Evolutionary conservation across 1,140 invertebrate genomes (phyloP), one percentile per base, ranked within the genome.

Genomic region (Drepana arcuata): DNA sequence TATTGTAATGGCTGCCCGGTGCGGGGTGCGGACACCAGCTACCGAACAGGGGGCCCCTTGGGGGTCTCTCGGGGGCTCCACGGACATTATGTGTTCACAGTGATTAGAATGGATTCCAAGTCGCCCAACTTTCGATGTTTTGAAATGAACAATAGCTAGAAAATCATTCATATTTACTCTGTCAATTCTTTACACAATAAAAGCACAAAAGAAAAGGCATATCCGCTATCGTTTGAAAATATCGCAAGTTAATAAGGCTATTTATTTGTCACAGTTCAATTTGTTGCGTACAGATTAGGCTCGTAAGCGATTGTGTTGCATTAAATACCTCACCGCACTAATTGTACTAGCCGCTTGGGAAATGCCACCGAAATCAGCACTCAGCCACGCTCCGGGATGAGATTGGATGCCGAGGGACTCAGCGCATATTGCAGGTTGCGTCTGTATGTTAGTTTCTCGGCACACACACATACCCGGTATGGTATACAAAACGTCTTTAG

Each of bases 1-100:
- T 96, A 88, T 89, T 95, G 89, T 95, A 95, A 93, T 82, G 66
- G 38, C 51, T 37, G 42, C 40, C 25, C 26, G 37, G 24, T 26
- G 35, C 46, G 35, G 21, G 46, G 23, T 54, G 44, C 36, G 36
- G 27, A 37, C 15, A n/a, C n/a, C n/a, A n/a, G n/a, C n/a, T n/a
- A n/a, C n/a, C n/a, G n/a, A n/a, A n/a, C n/a, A n/a, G n/a, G n/a
- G n/a, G n/a, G n/a, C n/a, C n/a, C n/a, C n/a, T n/a, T n/a, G n/a
- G n/a, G n/a, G n/a, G n/a, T n/a, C n/a, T n/a, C n/a, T n/a, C n/a
- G n/a, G n/a, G n/a, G n/a, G n/a, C n/a, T n/a, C 48, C 47, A 44
- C 26, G 48, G 69, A 72, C 71, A 66, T 49, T 49, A 61, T 56
- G 75, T 77, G 75, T 78, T 80, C 66, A 71, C 53, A 63, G 62